These are phyloP conservation scores for Manacus vitellinus DNA, from an alignment of 2,113 vertebrate species.

Conservation along the genomic window DNA sequence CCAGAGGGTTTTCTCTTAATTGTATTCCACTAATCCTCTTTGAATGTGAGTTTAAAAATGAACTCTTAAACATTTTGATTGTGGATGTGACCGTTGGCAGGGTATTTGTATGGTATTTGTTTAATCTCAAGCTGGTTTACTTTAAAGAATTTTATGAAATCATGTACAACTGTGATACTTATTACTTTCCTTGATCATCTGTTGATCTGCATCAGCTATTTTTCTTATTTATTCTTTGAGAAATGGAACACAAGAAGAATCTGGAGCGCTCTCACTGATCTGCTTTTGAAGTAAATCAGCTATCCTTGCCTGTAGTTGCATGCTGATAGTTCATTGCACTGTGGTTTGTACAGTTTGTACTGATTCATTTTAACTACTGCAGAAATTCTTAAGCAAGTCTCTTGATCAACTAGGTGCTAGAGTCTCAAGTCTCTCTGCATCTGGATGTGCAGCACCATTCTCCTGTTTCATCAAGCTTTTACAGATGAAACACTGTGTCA, in stretches of 20 bases:
- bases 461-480: neutral
- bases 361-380: neutral
- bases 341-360: neutral
- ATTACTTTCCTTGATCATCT: neutral
- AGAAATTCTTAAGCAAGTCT: neutral
- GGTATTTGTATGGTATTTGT: neutral
- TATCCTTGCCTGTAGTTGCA: neutral
- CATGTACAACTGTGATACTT: neutral
- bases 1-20: neutral
- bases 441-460: neutral
- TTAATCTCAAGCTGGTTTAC: neutral
- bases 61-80: neutral
- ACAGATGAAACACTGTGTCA: neutral
- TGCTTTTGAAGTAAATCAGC: neutral
- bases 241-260: neutral
- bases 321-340: neutral
- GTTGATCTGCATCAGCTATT: neutral
- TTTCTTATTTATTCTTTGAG: neutral
- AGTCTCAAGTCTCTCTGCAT: neutral
- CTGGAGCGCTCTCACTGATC: neutral
- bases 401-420: neutral
- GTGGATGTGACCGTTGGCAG: neutral
- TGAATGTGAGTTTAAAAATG: neutral
- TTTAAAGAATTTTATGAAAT: neutral
- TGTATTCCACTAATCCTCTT: slow-evolving; percentile 6